Base-by-base conservation (phyloP, 1,140 invertebrate species). In the Notospermus geniculatus region DNA sequence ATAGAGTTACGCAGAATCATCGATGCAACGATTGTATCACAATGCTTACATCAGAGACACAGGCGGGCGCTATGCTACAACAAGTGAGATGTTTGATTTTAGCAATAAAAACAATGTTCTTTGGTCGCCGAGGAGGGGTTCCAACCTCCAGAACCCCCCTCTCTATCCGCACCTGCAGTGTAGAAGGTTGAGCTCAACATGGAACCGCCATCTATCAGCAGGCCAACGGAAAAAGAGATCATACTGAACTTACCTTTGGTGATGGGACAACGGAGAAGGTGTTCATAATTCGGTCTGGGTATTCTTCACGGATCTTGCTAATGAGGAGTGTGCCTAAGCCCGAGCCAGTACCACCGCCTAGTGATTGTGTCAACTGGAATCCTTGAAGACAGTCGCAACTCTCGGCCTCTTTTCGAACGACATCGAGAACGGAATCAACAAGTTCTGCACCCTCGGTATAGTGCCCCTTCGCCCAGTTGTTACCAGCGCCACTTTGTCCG, bases 401-500 rank as follows among this genome's bases (percentile, higher is more conserved):
- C 55, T 95, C 91, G 2, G 90, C 87, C 82, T 95, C 92, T 77
- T 93, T 94, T 36, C 91, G 84, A 1, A 91, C 88, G 5, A 91
- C 88, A 73, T 92, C 90, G 36, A 92, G 76, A 1, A 90, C 89
- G 32, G 87, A 85, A 72, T 92, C 90, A 7, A 93, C 87, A 39
- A 94, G 80, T 76, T 94, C 93, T 9, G 91, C 92, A 13, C 93
- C 93, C 82, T 95, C 93, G 54, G 93, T 96, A 85, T 95, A 95
- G 74, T 92, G 90, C 46, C 91, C 91, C 78, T 93, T 94, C 27
- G 92, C 92, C 88, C 92, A 92, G 83, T 93, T 93, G 79, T 93
- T 92, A 11, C 90, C 90, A 50, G 85, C 84, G 75, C 88, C 89
- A 22, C 91, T 73, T 50, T 76, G 71, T 53, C 75, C 75, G 54